Base-by-base conservation (phyloP, 1,140 invertebrate genomes). In the Odontomachus brunneus region DNA sequence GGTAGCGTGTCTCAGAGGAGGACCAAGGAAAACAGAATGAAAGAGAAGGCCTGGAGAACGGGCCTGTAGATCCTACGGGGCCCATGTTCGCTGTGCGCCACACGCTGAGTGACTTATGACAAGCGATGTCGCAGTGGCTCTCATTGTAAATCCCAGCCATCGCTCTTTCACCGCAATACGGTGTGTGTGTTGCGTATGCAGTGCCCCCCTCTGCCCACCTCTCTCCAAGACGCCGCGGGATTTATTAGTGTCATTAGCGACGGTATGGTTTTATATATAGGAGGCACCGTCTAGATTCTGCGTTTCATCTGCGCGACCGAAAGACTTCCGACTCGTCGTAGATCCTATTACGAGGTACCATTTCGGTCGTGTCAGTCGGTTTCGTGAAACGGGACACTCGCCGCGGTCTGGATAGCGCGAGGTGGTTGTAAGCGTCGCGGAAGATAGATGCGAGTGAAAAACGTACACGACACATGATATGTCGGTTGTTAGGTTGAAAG, bases 21-120 rank as follows among this genome's bases (percentile, higher is more conserved):
- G 72, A 67, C 62, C 14, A 73, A 74, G 67, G 82, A 69, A 33
- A 33, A 33, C 29, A 33, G 29, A 33, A n/a, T n/a, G n/a, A n/a
- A 33, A 33, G 29, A 33, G 29, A 33, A 33, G 29, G 29, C 5
- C 29, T 33, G 60, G 65, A 60, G 65, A 83, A 60, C 72, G 69
- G 88, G 62, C 80, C 83, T 76, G 82, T 82, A 75, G 87, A 84
- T 63, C 65, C 83, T 71, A 81, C 71, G 78, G 83, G 84, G 71
- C 75, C 85, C 87, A 62, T 91, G 89, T 91, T 86, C 78, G 62
- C 57, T 84, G 84, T 88, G 81, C 62, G 84, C 91, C 90, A 90
- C 90, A 91, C 89, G 90, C 91, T 91, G 90, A 91, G 91, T 92
- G 91, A 92, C 91, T 92, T 92, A 92, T 88, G 91, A 89, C 86